phyloP scores from a whole-genome alignment of 2,797 vertebrate genomes.

The Lepus oiostolus region DNA sequence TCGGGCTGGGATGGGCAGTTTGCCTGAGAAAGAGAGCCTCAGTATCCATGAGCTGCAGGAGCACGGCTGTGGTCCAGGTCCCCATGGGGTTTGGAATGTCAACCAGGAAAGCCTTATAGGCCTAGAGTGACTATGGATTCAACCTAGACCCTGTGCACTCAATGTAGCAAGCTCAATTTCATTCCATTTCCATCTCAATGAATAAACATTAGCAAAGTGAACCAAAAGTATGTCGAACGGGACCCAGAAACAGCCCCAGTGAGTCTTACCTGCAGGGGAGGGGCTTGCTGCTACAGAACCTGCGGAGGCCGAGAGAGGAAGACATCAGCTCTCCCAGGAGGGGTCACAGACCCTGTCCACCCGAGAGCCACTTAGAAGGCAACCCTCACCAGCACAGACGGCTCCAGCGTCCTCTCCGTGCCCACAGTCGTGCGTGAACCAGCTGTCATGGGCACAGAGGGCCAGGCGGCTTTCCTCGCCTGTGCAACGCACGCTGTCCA shows the following conservation, averaged over 20 bases:
- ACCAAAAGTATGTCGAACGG: neutral
- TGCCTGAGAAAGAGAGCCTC: neutral
- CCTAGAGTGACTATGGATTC: neutral
- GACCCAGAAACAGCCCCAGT: neutral
- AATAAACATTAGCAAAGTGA: neutral
- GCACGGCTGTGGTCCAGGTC: neutral
- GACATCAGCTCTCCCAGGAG: neutral
- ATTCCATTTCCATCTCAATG: neutral
- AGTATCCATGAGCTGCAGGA: too few species aligned
- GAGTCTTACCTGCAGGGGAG: neutral
- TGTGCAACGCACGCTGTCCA: conserved; percentile 92
- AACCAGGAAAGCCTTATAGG: neutral
- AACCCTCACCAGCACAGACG: conserved; percentile 60
- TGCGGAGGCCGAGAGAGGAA: neutral
- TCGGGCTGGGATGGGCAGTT: neutral
- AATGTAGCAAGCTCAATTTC: neutral
- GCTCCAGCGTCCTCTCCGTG: conserved; percentile 91
- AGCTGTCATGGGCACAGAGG: conserved; percentile 90
- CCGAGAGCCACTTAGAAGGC: accelerated
- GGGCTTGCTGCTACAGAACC: accelerated
- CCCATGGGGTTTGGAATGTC: neutral
- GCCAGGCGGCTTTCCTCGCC: conserved; percentile 88
- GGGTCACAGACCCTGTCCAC: neutral
- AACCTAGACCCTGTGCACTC: neutral
- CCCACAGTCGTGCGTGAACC: conserved; percentile 91